Base-by-base conservation (phyloP, 2,888 invertebrate genomes). In the Steinernema carpocapsae region DNA sequence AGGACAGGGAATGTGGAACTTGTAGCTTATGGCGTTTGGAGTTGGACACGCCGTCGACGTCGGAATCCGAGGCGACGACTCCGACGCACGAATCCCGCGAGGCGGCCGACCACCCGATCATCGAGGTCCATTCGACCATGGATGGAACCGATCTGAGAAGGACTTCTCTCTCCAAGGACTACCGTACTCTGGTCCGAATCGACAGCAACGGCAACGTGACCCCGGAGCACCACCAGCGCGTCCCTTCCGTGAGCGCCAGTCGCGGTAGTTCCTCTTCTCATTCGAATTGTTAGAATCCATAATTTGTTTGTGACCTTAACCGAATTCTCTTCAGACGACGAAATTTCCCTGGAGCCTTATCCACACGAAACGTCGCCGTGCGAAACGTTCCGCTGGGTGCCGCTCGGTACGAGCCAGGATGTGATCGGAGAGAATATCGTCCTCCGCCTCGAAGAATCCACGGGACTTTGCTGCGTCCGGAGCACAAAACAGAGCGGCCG, bases 91-190 rank as follows among this genome's bases (percentile, higher is more conserved):
- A 29, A 17, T 14, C n/a, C 4, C 29, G 29, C 17, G 64, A 64
- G 6, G 64, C 4, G n/a, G 64, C 29, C 12, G 32, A 64, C 14
- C 64, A 64, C 37, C 64, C 64, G 7, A 64, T 64, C 29, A 26
- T 64, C 64, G 64, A 64, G 29, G 29, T 64, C 64, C 64, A 64
- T n/a, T 64, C 64, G 64, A 26, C 22, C 29, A 64, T 64, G 64
- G 64, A 64, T 14, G 64, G 64, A 22, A 64, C 64, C 3, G 32
- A 64, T n/a, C n/a, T 64, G 29, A 29, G 64, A 17, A 6, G 37
- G 32, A 64, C 22, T 1, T 64, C 64, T 12, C 29, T 32, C 1
- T n/a, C 64, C 7, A 29, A 64, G 37, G 32, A 64, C 14, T 64
- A 26, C 64, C 29, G 64, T 14, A 64, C 64, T 10, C 37, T 64